Conservation (phyloP, 1,140 invertebrate genomes). For the Saccostrea cuccullata region DNA sequence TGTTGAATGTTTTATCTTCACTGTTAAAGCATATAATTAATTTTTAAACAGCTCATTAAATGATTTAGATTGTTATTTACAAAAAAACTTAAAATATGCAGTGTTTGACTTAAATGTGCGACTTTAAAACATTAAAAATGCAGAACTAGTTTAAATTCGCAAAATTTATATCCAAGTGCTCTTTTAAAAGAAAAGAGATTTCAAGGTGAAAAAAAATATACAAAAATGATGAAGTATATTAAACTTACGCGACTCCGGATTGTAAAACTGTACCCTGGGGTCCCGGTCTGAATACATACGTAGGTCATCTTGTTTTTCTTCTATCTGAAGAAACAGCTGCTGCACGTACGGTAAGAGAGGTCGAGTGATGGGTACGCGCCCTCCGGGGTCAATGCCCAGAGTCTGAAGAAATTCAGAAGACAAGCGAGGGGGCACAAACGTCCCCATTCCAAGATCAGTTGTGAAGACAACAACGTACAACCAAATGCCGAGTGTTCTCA, state of each 20-base stretch:
- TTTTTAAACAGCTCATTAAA: too few species aligned
- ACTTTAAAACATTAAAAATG: neutral
- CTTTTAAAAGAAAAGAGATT: too few species aligned
- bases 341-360: neutral
- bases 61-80: neutral
- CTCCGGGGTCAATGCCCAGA: neutral
- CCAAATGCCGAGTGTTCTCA: neutral
- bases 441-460: neutral
- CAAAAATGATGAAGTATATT: neutral
- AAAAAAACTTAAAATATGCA: neutral
- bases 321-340: neutral
- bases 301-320: neutral
- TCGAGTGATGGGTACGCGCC: neutral
- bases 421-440: neutral
- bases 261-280: neutral
- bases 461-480: neutral
- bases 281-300: neutral
- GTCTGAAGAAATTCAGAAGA: neutral
- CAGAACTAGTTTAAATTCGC: neutral
- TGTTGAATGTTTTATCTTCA: too few species aligned
- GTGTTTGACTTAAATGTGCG: neutral
- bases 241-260: neutral
- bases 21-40: too few species aligned
- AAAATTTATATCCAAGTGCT: neutral
- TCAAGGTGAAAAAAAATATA: neutral